Conservation (phyloP, 2,888 invertebrate genomes). For the Pomacea canaliculata region DNA sequence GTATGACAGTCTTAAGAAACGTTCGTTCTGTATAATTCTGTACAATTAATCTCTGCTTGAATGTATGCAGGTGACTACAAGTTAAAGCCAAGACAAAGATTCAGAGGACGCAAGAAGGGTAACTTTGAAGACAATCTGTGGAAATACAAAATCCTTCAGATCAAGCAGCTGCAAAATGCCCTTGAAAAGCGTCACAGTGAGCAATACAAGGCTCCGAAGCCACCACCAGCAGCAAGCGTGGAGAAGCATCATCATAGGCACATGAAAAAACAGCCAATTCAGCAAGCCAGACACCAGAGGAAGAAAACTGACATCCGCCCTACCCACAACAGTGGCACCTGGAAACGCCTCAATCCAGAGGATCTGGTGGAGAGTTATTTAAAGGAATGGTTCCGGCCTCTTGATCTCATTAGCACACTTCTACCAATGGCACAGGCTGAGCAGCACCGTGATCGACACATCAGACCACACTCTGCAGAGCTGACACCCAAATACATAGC, state of each 20-base stretch:
- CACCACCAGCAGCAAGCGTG: neutral
- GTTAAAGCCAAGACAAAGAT: neutral
- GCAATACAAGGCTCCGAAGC: neutral
- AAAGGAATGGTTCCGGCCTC: slow-evolving; percentile 7
- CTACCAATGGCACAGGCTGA: neutral
- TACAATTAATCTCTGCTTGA: too few relatives aligned
- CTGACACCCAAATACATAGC: neutral
- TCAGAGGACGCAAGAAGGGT: slow-evolving; percentile 2
- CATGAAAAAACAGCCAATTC: neutral
- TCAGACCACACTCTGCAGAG: neutral
- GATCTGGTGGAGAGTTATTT: slow-evolving; percentile 14
- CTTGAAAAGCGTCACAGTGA: slow-evolving; percentile 8
- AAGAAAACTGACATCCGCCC: slow-evolving; percentile 7
- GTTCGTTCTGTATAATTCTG: too few relatives aligned
- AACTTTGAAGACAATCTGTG: slow-evolving; percentile 4
- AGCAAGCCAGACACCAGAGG: neutral
- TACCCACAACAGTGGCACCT: neutral
- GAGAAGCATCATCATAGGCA: too few relatives aligned
- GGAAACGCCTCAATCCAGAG: slow-evolving; percentile 15
- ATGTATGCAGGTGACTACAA: too few relatives aligned
- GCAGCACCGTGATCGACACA: neutral
- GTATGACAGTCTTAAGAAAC: too few relatives aligned
- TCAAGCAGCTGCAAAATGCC: slow-evolving; percentile 16
- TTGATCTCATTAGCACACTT: neutral
- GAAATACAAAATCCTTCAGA: slow-evolving; percentile 15